phyloP scores from a whole-genome alignment of 2,113 vertebrate species.

The Platysteira castanea region DNA sequence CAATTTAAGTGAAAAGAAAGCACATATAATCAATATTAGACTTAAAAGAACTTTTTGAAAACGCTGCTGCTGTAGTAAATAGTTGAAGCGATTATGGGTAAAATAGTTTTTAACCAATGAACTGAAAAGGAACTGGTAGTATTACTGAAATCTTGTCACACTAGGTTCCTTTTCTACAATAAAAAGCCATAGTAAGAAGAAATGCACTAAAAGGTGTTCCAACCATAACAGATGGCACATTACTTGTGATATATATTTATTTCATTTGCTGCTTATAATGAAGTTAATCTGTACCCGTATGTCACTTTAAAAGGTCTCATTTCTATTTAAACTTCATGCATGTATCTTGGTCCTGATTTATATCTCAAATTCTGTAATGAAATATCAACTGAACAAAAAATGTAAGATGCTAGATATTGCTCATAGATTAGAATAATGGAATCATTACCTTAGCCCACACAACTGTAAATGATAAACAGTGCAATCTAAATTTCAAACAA shows the following conservation, averaged over 20 bases:
- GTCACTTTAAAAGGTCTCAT: conserved; percentile 69
- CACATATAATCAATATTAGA: conserved; percentile 57
- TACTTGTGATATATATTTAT: conserved; percentile 69
- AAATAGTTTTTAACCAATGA: conserved; percentile 62
- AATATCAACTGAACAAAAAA: conserved; percentile 65
- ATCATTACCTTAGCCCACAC: conserved; percentile 74
- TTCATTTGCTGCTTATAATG: conserved; percentile 67
- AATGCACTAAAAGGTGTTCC: conserved; percentile 60
- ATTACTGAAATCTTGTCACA: conserved; percentile 51
- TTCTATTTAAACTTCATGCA: conserved; percentile 66
- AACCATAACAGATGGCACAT: conserved; percentile 70
- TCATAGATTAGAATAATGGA: conserved; percentile 77
- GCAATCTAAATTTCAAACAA: conserved; percentile 75
- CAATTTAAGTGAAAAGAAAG: conserved; percentile 64
- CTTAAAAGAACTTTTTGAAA: conserved; percentile 57
- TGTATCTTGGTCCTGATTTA: conserved; percentile 68
- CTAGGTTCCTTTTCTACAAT: conserved; percentile 29
- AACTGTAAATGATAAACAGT: conserved; percentile 80
- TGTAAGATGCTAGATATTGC: conserved; percentile 62
- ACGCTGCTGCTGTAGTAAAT: conserved; percentile 34
- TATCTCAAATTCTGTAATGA: conserved; percentile 63
- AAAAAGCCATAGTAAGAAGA: conserved; percentile 44
- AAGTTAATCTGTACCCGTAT: conserved; percentile 67
- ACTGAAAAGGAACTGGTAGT: conserved; percentile 48
- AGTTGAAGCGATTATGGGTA: conserved; percentile 46